Evolutionary conservation across 2,888 invertebrate species (phyloP).

Genomic region (Chymomyza caudatula): DNA sequence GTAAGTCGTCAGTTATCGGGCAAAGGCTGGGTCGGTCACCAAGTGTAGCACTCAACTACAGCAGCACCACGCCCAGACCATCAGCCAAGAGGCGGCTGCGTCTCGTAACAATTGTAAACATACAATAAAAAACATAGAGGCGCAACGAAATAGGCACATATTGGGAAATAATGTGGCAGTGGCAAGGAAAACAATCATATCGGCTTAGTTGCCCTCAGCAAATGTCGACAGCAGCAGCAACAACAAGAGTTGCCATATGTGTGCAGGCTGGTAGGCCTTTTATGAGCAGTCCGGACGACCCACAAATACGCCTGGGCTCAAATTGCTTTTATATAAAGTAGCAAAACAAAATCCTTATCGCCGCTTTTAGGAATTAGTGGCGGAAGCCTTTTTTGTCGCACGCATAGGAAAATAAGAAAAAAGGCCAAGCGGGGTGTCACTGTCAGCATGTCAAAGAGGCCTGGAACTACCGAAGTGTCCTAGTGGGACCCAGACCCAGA

Average conservation of each 20-base stretch:
- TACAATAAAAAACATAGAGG: conserved; percentile 14
- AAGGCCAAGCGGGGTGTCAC: background rate
- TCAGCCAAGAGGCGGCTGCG: conserved; percentile 17
- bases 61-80: conserved; percentile 8
- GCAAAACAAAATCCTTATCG: conserved; percentile 35
- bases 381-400: conserved; percentile 11
- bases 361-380: conserved; percentile 33
- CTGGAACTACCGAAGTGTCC: background rate
- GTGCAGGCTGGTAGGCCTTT: conserved; percentile 22
- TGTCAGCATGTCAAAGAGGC: background rate
- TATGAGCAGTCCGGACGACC: conserved; percentile 18
- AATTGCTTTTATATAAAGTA: conserved; percentile 32
- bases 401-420: background rate
- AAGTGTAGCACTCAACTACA: background rate
- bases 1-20: background rate
- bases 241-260: conserved; percentile 22
- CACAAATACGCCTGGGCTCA: conserved; percentile 1
- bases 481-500: background rate
- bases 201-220: conserved; percentile 15
- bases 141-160: background rate
- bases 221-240: conserved; percentile 4
- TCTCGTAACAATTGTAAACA: conserved; percentile 23
- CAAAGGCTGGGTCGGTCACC: background rate
- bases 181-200: conserved; percentile 25
- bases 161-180: conserved; percentile 15